A percentile compares a stretch with the other conserved stretches of the same genome.
These are phyloP conservation scores for Plecotus auritus DNA, from an alignment of 2,113 vertebrate species.

Conservation along the genomic window DNA sequence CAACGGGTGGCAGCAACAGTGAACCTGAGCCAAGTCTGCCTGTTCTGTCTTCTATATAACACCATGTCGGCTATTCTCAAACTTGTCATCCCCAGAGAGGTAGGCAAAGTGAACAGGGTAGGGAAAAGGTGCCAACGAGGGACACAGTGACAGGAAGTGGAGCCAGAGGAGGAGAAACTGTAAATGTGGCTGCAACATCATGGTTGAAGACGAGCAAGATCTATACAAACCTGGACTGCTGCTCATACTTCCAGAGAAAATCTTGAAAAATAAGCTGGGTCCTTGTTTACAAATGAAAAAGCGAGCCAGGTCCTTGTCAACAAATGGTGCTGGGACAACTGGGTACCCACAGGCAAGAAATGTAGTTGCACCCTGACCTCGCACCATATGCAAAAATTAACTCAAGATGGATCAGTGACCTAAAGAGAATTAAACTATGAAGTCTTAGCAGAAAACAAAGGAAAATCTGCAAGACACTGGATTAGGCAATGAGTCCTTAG, in stretches of 20 bases:
- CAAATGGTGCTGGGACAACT: background rate
- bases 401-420: background rate
- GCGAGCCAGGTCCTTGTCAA: background rate
- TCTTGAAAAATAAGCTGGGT: background rate
- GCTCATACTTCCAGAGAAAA: background rate
- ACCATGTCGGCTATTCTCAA: background rate
- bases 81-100: background rate
- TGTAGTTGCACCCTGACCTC: background rate
- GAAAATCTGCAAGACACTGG: background rate
- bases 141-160: accelerated
- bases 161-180: background rate
- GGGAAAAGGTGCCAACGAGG: background rate
- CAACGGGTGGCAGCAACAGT: too few relatives aligned
- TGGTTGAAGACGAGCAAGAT: background rate
- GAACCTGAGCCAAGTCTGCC: background rate
- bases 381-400: background rate
- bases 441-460: background rate
- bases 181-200: accelerated
- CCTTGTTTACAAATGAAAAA: too few relatives aligned
- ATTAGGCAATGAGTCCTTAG: background rate
- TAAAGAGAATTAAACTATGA: background rate
- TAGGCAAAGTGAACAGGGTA: background rate
- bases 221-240: accelerated
- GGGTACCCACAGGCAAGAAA: background rate
- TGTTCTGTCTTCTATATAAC: background rate